These are phyloP conservation scores for Ornithoptera alexandrae DNA, from an alignment of 2,888 invertebrate species.

Conservation along the genomic window DNA sequence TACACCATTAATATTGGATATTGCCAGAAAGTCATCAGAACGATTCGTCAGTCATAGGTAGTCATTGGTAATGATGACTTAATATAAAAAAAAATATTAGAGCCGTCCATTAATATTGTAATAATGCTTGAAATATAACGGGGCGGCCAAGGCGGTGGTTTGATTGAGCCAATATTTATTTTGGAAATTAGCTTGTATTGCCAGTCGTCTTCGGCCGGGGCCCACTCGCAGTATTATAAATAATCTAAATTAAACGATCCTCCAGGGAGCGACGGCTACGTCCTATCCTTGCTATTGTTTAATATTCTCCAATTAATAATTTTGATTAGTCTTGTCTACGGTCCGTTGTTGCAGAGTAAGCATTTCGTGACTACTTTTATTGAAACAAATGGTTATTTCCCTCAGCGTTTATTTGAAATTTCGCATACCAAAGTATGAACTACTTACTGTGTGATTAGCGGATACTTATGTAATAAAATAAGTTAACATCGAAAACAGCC, in stretches of 20 bases:
- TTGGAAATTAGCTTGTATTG: conserved; percentile 73
- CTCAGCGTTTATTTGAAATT: too few relatives aligned
- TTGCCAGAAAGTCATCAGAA: background rate
- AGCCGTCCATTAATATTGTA: conserved; percentile 28
- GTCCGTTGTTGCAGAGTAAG: conserved; percentile 28
- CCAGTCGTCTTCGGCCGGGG: conserved; percentile 53
- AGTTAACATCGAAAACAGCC: too few relatives aligned
- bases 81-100: background rate
- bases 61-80: background rate
- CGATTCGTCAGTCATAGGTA: background rate
- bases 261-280: conserved; percentile 44
- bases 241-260: conserved; percentile 72
- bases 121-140: conserved; percentile 32
- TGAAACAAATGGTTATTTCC: background rate
- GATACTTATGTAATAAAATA: too few relatives aligned
- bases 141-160: conserved; percentile 39
- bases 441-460: too few relatives aligned
- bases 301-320: conserved; percentile 71
- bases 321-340: conserved; percentile 49
- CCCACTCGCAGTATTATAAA: conserved; percentile 56
- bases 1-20: background rate
- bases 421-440: too few relatives aligned
- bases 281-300: conserved; percentile 58
- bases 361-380: conserved; percentile 20
- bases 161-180: conserved; percentile 78